phyloP scores from a whole-genome alignment of 2,888 invertebrate species.

The Drosophila paranaensis region DNA sequence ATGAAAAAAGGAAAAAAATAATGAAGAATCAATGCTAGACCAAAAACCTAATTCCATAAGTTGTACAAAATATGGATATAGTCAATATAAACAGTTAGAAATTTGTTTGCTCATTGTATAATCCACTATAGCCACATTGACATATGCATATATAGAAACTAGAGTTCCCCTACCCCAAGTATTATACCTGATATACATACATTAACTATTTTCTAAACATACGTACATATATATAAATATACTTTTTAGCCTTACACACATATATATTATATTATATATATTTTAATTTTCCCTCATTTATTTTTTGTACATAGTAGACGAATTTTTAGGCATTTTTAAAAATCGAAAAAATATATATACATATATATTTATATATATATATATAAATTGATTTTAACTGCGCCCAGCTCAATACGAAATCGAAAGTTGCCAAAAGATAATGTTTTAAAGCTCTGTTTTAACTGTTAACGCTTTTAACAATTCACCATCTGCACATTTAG shows the following conservation, averaged over 20 bases:
- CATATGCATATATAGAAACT: constrained; percentile 23
- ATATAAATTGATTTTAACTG: constrained; percentile 53
- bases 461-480: constrained; percentile 44
- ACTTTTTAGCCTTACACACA: constrained; percentile 42
- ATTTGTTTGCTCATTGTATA: constrained; percentile 47
- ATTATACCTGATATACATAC: constrained; percentile 53
- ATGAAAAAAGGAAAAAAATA: constrained; percentile 18
- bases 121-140: constrained; percentile 42
- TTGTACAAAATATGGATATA: constrained; percentile 52
- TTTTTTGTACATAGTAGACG: constrained; percentile 32
- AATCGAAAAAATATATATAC: constrained; percentile 34
- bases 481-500: constrained; percentile 8
- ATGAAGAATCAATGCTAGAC: constrained; percentile 55
- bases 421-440: constrained; percentile 44
- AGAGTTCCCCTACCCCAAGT: constrained; percentile 34
- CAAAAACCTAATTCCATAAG: constrained; percentile 58
- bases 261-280: constrained; percentile 11
- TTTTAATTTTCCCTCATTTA: constrained; percentile 24
- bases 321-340: constrained; percentile 39
- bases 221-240: constrained; percentile 5
- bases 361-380: not conserved
- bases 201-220: constrained; percentile 15
- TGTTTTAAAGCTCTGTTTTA: constrained; percentile 47
- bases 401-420: constrained; percentile 49
- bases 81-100: constrained; percentile 19